Evolutionary conservation across 2,797 vertebrate genomes (phyloP), one percentile per base, ranked within the genome.

Genomic region (Oreochromis mossambicus): DNA sequence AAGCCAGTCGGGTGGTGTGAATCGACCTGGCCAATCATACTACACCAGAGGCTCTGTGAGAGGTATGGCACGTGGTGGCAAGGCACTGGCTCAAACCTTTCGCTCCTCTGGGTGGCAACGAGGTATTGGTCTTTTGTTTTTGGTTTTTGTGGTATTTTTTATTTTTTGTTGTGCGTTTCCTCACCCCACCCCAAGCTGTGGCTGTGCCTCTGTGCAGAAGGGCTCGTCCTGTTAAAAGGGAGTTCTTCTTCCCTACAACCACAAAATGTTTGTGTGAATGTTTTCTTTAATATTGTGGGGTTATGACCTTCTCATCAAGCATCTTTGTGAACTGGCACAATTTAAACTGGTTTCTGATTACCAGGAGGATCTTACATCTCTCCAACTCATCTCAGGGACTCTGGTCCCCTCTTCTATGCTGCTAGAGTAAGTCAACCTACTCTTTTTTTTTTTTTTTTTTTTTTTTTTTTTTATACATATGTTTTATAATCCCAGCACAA

Each of bases 1-100:
- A 81, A 83, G 91, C 79, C 96, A 93, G 43, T 95, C 96, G 63
- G 93, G 92, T 78, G 95, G 93, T 87, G 95, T 94, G 81, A 94
- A 95, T 87, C 97, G 96, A 86, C 92, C 96, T 2, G 79, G 95
- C 82, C 98, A 97, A 91, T 95, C 97, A 0, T 97, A 96, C 90
- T 93, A 97, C 90, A 93, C 87, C 82, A 96, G 97, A 88, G 97
- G 97, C 83, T 94, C 97, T 84, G 85, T 96, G 66, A 96, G 97
- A 97, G 98, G 98, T 94, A 97, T 96, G 94, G 76, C 95, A 84
- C 96, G 96, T 87, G 96, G 97, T 77, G 96, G 96, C 89, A 97
- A 97, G 89, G 95, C 96, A 17, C 89, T 96, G 91, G 83, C 92
- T 83, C 97, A 96, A 93, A 95, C 93, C 0, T 96, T 96, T 90